Evolutionary conservation across 2,797 vertebrate species (phyloP).

Genomic region (Lindbergichthys nudifrons): DNA sequence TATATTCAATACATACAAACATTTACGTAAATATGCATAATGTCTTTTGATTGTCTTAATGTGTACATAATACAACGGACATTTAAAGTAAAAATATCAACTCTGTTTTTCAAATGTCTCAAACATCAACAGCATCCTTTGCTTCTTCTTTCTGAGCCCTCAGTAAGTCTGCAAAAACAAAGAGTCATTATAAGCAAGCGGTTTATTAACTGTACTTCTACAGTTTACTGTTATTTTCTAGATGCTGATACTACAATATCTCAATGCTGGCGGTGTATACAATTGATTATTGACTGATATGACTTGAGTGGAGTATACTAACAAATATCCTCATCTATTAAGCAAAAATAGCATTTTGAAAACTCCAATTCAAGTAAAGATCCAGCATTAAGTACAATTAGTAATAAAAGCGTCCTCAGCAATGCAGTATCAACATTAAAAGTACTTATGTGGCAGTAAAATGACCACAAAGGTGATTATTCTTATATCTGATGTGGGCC

Average conservation of each 20-base stretch:
- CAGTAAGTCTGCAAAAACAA: slow-evolving; percentile 70
- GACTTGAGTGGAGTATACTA: neutral
- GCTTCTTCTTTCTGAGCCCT: slow-evolving; percentile 37
- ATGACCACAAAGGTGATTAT: neutral
- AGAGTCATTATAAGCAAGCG: slow-evolving; percentile 22
- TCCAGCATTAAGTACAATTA: neutral
- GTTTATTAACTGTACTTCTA: slow-evolving; percentile 2
- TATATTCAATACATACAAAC: slow-evolving; percentile 74
- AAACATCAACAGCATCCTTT: slow-evolving; percentile 38
- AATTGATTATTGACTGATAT: slow-evolving; percentile 4
- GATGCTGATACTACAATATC: too few species aligned
- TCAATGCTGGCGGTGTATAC: neutral
- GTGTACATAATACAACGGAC: slow-evolving; percentile 64
- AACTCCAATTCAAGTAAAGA: neutral
- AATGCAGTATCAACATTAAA: neutral
- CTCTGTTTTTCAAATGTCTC: slow-evolving; percentile 32
- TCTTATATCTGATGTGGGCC: neutral
- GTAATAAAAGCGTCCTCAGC: neutral
- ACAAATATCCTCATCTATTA: neutral
- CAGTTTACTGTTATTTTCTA: neutral
- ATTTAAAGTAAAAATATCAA: slow-evolving; percentile 66
- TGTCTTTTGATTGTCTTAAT: slow-evolving; percentile 27
- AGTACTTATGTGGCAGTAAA: neutral
- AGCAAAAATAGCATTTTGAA: neutral
- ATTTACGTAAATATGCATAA: slow-evolving; percentile 63